phyloP scores from a whole-genome alignment of 2,888 invertebrate genomes.

The Drosophila monieri region DNA sequence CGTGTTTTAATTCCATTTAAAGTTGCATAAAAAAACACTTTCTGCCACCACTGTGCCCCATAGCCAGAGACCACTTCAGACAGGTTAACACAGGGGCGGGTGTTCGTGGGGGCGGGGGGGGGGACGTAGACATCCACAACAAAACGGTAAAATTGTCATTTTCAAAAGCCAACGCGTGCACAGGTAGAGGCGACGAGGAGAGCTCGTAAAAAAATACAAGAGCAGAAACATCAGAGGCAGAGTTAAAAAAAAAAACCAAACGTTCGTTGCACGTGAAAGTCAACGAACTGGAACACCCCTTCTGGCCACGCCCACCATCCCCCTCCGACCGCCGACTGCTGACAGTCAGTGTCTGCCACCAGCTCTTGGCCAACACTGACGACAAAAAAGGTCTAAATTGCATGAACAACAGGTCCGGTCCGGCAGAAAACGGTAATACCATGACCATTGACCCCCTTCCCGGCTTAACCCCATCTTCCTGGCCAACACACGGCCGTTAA shows the following conservation, averaged over 20 bases:
- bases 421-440: slow-evolving; percentile 47
- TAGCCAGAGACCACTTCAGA: slow-evolving; percentile 57
- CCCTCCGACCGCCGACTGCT: slow-evolving; percentile 27
- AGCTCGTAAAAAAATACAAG: slow-evolving; percentile 32
- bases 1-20: neutral
- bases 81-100: slow-evolving; percentile 1
- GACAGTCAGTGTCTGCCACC: slow-evolving; percentile 25
- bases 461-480: neutral
- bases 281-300: slow-evolving; percentile 71
- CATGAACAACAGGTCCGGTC: slow-evolving; percentile 72
- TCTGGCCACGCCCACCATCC: neutral
- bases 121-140: slow-evolving; percentile 27
- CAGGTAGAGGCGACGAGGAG: slow-evolving; percentile 25
- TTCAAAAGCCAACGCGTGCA: slow-evolving; percentile 53
- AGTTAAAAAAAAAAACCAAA: slow-evolving; percentile 29
- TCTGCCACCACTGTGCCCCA: slow-evolving; percentile 18
- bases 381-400: slow-evolving; percentile 71
- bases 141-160: slow-evolving; percentile 77
- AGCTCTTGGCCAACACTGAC: slow-evolving; percentile 44
- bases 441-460: slow-evolving; percentile 14
- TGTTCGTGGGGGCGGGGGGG: neutral
- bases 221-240: slow-evolving; percentile 13
- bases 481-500: slow-evolving; percentile 64
- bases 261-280: slow-evolving; percentile 69
- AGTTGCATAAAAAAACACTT: neutral